phyloP scores from a whole-genome alignment of 2,888 invertebrate species.

The Monopis laevigella region DNA sequence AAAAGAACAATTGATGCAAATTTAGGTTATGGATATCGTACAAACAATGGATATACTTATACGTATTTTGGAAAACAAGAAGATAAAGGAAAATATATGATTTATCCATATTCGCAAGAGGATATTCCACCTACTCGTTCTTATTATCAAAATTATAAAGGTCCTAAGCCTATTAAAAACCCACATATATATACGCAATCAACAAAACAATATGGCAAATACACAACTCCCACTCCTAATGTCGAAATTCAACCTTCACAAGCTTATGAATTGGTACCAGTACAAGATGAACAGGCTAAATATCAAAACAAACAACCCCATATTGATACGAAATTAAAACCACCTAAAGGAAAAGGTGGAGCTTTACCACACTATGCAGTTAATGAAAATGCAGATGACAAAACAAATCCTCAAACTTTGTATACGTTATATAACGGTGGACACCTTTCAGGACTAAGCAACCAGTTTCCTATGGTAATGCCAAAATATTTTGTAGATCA shows the following conservation, averaged over 20 bases:
- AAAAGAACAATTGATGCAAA: slow-evolving; percentile 80
- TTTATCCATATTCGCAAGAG: slow-evolving; percentile 76
- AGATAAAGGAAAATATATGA: slow-evolving; percentile 66
- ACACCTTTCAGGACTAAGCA: slow-evolving; percentile 48
- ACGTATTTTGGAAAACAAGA: slow-evolving; percentile 56
- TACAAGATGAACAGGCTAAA: slow-evolving; percentile 30
- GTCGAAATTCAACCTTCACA: slow-evolving; percentile 69
- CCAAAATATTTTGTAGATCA: slow-evolving; percentile 55
- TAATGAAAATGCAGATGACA: slow-evolving; percentile 10
- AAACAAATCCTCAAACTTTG: slow-evolving; percentile 34
- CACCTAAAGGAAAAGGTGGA: slow-evolving; percentile 30
- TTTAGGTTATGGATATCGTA: slow-evolving; percentile 74
- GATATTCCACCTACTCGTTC: slow-evolving; percentile 56
- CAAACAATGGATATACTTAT: slow-evolving; percentile 60
- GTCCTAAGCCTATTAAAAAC: slow-evolving; percentile 17
- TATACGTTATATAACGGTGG: slow-evolving; percentile 59
- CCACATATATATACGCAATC: slow-evolving; percentile 6
- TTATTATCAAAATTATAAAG: slow-evolving; percentile 5
- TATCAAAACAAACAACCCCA: slow-evolving; percentile 43
- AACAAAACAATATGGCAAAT: slow-evolving; percentile 22
- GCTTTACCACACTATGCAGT: slow-evolving; percentile 27
- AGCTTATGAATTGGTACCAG: slow-evolving; percentile 56
- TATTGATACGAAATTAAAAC: slow-evolving; percentile 33
- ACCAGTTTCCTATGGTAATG: slow-evolving; percentile 56
- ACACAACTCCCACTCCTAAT: slow-evolving; percentile 29